Percentiles rank a stretch among this genome's conserved stretches.
phyloP scores from a whole-genome alignment of 2,797 vertebrate species.

The Cirrhinus molitorella region DNA sequence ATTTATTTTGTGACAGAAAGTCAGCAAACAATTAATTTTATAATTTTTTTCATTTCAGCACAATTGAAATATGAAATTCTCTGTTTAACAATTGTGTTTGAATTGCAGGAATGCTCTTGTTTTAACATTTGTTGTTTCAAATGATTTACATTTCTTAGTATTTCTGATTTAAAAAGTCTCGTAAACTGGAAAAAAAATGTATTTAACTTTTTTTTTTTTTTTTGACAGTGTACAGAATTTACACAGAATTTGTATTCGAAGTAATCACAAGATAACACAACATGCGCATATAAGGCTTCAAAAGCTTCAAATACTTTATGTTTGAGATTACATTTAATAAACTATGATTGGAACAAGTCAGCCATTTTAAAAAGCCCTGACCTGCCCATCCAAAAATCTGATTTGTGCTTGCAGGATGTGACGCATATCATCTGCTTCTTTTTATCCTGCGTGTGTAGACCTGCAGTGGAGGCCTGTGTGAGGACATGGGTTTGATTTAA shows the following conservation, averaged over 20 bases:
- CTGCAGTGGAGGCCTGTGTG: slow-evolving; percentile 23
- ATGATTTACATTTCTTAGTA: too few relatives aligned
- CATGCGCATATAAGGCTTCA: neutral
- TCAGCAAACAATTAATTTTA: too few relatives aligned
- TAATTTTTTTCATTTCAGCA: too few relatives aligned
- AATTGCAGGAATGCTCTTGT: too few relatives aligned
- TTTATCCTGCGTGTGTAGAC: slow-evolving; percentile 41
- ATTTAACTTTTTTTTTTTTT: too few relatives aligned
- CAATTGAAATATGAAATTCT: too few relatives aligned
- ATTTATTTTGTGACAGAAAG: too few relatives aligned
- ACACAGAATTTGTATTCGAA: neutral
- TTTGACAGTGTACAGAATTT: neutral
- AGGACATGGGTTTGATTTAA: slow-evolving; percentile 48
- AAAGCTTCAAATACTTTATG: neutral
- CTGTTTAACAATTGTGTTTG: too few relatives aligned
- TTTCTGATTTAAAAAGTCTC: too few relatives aligned
- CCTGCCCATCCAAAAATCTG: neutral
- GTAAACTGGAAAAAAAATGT: too few relatives aligned
- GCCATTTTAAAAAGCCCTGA: slow-evolving; percentile 27
- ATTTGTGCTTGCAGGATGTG: slow-evolving; percentile 33
- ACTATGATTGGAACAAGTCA: neutral
- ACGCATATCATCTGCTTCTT: slow-evolving; percentile 48
- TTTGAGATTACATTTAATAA: slow-evolving; percentile 12
- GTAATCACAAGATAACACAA: neutral
- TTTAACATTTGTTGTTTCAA: too few relatives aligned